Evolutionary conservation across 2,888 invertebrate genomes (phyloP).

Genomic region (Drepana falcataria): DNA sequence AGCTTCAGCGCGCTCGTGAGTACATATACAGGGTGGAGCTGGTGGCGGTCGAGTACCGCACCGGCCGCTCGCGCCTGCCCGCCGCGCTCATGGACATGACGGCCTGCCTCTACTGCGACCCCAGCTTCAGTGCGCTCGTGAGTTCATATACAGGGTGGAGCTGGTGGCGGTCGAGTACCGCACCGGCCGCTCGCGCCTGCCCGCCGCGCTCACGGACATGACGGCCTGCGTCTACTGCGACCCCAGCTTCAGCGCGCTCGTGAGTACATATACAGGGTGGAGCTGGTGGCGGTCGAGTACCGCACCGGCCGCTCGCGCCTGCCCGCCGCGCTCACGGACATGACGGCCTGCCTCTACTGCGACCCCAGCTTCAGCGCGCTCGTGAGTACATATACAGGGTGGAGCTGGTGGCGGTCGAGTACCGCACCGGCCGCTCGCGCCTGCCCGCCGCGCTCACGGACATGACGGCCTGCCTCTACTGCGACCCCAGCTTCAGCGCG

Average conservation of each 20-base stretch:
- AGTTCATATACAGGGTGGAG: no score
- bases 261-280: conserved; percentile 51
- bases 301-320: conserved; percentile 78
- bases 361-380: conserved; percentile 86
- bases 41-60: no score
- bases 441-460: conserved; percentile 87
- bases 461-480: conserved; percentile 95
- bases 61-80: no score
- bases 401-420: no score
- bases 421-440: background rate
- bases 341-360: conserved; percentile 94
- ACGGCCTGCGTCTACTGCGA: background rate
- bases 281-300: no score
- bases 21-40: no score
- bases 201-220: conserved; percentile 13
- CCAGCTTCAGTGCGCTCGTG: conserved; percentile 20
- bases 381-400: conserved; percentile 47
- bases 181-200: no score
- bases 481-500: conserved; percentile 87
- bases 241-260: background rate
- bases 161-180: no score
- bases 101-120: background rate
- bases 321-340: conserved; percentile 85
- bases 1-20: conserved; percentile 67
- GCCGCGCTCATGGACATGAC: conserved; percentile 14